phyloP scores from a whole-genome alignment of 1,140 invertebrate species.

The Heliconius congener region DNA sequence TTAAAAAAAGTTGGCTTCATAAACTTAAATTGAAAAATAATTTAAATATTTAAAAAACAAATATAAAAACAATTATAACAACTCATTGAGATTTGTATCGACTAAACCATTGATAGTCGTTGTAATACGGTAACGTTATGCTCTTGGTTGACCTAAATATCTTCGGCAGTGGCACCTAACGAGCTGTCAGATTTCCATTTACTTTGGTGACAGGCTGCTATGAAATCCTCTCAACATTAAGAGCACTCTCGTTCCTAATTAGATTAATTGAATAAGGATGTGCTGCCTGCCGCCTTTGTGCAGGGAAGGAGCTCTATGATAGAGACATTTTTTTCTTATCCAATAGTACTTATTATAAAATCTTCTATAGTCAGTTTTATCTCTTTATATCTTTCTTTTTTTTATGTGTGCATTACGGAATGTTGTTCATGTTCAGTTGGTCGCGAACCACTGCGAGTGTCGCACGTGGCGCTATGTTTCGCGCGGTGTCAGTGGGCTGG shows the following conservation, averaged over 20 bases:
- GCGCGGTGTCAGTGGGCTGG: slow-evolving; percentile 73
- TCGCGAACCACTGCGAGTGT: slow-evolving; percentile 59
- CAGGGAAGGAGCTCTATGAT: neutral
- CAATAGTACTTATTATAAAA: slow-evolving; percentile 1
- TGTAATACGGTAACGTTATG: neutral
- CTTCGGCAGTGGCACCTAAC: slow-evolving; percentile 53
- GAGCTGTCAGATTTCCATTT: slow-evolving; percentile 74
- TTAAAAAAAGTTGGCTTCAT: neutral
- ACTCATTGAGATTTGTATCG: neutral
- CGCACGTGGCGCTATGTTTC: slow-evolving; percentile 74
- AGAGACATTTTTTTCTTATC: neutral
- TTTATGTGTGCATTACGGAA: slow-evolving; percentile 11
- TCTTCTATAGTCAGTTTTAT: neutral
- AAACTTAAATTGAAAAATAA: neutral
- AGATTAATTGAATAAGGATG: slow-evolving; percentile 74
- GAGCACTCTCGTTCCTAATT: slow-evolving; percentile 77
- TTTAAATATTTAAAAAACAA: neutral
- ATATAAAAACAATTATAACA: neutral
- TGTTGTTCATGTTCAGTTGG: slow-evolving; percentile 58
- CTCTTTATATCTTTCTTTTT: neutral
- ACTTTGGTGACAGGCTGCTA: slow-evolving; percentile 62
- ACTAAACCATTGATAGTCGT: neutral
- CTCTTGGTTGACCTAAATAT: slow-evolving; percentile 58
- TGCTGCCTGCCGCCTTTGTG: slow-evolving; percentile 56
- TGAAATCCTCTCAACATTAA: slow-evolving; percentile 71